Base-by-base conservation (phyloP, 2,797 vertebrate genomes). In the Hapalemur alaotrensis region DNA sequence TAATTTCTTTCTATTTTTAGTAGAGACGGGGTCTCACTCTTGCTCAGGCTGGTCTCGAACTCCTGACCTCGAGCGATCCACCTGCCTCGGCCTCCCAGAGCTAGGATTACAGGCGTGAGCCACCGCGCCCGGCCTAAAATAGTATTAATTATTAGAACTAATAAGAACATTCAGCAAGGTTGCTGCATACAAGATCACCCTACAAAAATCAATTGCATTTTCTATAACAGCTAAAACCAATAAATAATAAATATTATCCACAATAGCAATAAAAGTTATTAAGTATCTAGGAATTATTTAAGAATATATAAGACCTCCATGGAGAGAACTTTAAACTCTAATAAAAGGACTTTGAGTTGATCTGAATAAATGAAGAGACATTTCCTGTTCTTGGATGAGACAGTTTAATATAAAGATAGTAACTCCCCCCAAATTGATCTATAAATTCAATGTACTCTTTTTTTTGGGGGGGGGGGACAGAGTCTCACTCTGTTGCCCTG, bases 181-280 rank as follows among this genome's bases (percentile, higher is more conserved):
- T 82, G 22, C 75, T 86, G 30, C 22, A 65, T 54, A 43, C 20
- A 87, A 82, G 20, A 48, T 54, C 52, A 92, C 38, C n/a, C 48
- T 88, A 83, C 48, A 70, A 59, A 94, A 94, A 63, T 76, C 52
- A 87, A 46, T 54, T 91, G 61, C 10, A 63, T 92, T 78, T 63
- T 13, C 25, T 54, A 1, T 59, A 67, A 80, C 50, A 85, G 22
- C 22, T 72, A 72, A 48, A 72, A 46, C 28, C 48, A 93, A 38
- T 73, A 90, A 80, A 75, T 10, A 69, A 48, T 43, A 86, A 72
- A n/a, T 48, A 22, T 57, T 82, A 79, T 48, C 22, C 15, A 41
- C 57, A 57, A 65, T 7, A 65, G 72, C 28, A 65, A 87, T 72
- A 73, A 41, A 93, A 85, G 30, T 70, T 35, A 52, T 61, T 80